These are phyloP conservation scores for Augochlorella aurata DNA, from an alignment of 2,888 invertebrate genomes.

Conservation along the genomic window DNA sequence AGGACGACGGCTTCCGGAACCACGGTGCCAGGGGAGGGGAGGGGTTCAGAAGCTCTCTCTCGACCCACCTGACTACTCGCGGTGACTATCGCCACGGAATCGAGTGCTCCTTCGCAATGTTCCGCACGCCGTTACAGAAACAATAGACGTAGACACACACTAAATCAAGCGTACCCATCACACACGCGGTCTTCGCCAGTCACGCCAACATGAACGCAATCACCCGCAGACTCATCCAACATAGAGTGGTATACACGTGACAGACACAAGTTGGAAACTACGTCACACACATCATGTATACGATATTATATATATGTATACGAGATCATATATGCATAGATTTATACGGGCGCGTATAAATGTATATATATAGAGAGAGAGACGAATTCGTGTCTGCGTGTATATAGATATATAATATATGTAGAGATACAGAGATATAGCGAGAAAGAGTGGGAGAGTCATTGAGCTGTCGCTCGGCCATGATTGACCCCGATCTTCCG, in stretches of 20 bases:
- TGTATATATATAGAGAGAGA: neutral
- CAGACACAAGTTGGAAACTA: constrained; percentile 83
- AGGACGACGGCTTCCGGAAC: neutral
- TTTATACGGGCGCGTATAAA: constrained; percentile 27
- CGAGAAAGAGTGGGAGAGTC: constrained; percentile 49
- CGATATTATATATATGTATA: constrained; percentile 47
- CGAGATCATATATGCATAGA: constrained; percentile 23
- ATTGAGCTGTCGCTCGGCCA: constrained; percentile 22
- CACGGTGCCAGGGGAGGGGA: neutral
- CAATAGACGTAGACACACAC: constrained; percentile 82
- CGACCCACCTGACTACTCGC: neutral
- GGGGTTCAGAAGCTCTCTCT: neutral
- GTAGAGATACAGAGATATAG: constrained; percentile 37
- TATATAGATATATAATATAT: constrained; percentile 26
- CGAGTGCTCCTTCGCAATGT: constrained; percentile 75
- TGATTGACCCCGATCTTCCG: constrained; percentile 5
- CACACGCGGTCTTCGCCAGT: constrained; percentile 72
- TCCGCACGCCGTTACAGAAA: constrained; percentile 80
- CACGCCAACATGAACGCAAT: constrained; percentile 77
- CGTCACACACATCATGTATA: constrained; percentile 65
- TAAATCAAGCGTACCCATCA: constrained; percentile 79
- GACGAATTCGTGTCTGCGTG: constrained; percentile 1
- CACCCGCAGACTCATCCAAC: constrained; percentile 79
- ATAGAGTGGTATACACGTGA: constrained; percentile 81
- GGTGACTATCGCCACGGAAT: constrained; percentile 20